Conservation (phyloP, 1,140 invertebrate species). For the Oreohelix idahoensis region DNA sequence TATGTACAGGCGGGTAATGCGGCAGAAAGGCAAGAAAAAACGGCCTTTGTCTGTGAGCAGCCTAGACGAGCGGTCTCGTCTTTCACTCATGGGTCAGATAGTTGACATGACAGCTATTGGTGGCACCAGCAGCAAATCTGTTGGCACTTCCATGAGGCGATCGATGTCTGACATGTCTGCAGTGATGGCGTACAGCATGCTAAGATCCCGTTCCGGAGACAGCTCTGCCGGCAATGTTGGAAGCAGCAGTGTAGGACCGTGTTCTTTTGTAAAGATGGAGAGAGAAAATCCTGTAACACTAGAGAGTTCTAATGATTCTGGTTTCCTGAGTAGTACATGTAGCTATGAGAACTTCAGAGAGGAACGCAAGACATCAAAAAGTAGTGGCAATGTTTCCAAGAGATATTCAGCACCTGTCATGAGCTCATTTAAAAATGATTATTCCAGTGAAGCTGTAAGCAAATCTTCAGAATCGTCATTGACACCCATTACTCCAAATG, state of each 20-base stretch:
- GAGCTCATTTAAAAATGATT: background rate
- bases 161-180: conserved; percentile 9
- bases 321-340: background rate
- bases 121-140: background rate
- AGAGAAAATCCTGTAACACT: background rate
- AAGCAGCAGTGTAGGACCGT: background rate
- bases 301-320: conserved; percentile 14
- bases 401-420: background rate
- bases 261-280: background rate
- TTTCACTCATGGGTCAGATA: conserved; percentile 29
- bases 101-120: conserved; percentile 24
- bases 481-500: background rate
- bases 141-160: conserved; percentile 5
- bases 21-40: conserved; percentile 30
- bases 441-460: background rate
- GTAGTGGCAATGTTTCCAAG: background rate
- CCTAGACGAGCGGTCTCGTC: conserved; percentile 18
- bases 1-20: conserved; percentile 26
- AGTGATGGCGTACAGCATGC: background rate
- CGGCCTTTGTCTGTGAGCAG: conserved; percentile 28
- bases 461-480: background rate
- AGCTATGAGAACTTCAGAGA: conserved; percentile 19
- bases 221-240: background rate
- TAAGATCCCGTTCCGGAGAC: background rate
- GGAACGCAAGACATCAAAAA: background rate